Evolutionary conservation across 2,113 vertebrate species (phyloP).

Genomic region (Falco punctatus): DNA sequence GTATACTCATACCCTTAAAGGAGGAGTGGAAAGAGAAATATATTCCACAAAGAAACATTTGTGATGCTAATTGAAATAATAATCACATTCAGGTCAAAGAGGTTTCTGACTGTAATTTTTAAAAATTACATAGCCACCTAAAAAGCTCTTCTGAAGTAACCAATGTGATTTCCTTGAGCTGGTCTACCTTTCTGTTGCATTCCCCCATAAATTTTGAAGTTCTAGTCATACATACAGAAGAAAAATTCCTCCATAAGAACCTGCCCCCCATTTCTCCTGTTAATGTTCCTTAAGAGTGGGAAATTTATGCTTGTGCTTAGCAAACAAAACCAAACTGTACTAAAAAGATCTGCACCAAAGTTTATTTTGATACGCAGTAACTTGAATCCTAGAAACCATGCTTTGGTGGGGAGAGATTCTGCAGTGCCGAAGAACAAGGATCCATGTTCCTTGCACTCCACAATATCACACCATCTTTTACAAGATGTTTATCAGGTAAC

Average conservation of each 20-base stretch:
- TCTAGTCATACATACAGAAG: not conserved
- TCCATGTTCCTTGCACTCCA: too few species aligned
- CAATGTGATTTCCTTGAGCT: not conserved
- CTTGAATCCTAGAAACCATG: not conserved
- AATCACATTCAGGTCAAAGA: not conserved
- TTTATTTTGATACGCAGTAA: not conserved
- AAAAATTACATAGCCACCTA: not conserved
- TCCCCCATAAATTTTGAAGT: not conserved
- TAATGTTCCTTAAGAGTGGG: not conserved
- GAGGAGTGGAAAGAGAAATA: not conserved
- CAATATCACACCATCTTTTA: not conserved
- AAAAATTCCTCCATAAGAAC: not conserved
- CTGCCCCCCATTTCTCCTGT: not conserved
- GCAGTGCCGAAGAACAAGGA: not conserved
- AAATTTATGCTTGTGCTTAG: not conserved
- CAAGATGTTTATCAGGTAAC: not conserved
- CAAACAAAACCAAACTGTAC: not conserved
- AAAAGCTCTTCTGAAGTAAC: not conserved
- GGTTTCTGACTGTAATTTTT: not conserved
- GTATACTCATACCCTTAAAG: not conserved
- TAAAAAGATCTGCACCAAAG: not conserved
- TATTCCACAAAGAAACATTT: not conserved
- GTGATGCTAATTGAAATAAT: not conserved
- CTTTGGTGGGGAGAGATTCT: not conserved
- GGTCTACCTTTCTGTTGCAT: not conserved